Evolutionary conservation across 2,113 vertebrate species (phyloP), one percentile per base, ranked within the genome.

Genomic region (Oenanthe melanoleuca): DNA sequence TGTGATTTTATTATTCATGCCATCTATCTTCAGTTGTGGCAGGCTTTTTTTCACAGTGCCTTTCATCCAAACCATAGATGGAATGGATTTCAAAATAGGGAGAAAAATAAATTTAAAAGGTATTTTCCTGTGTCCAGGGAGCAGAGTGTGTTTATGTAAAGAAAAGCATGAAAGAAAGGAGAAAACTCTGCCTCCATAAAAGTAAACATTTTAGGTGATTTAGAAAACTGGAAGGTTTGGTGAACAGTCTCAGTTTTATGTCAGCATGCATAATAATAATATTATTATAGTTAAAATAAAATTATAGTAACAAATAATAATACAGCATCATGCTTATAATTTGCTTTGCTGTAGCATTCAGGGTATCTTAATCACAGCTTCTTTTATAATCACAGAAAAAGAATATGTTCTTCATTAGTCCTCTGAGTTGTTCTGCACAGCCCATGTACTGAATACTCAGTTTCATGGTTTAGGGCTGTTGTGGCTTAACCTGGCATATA

Each of bases 1-100:
- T 38, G 33, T 63, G 70, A 65, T 86, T 92, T 82, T 91, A 86
- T 93, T 93, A 79, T 90, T 94, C 80, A 91, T 38, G 25, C 60
- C 83, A 49, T 67, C 40, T 75, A 28, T 66, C 44, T 91, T 37
- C 86, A 87, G 3, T 77, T 89, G 75, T 87, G 78, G 49, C 26
- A 71, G 47, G 29, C 18, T 92, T 90, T 64, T 47, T 59, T 89
- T 64, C 61, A 52, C 11, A 8, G 8, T 56, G 52, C 14, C 77
- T 80, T 96, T 89, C 55, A 57, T 73, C 66, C 47, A 80, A 87
- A 84, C 18, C 71, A 31, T 64, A 37, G 47, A 64, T 72, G 53
- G 71, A 78, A 88, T 40, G 9, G 52, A 80, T 33, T 94, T 88
- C 24, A 80, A 86, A 80, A 50, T 0, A 25, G 29, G 9, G 15